A percentile compares a stretch with the other conserved stretches of the same genome.
These are phyloP conservation scores for Lindbergichthys nudifrons DNA, from an alignment of 2,797 vertebrate genomes.

Conservation along the genomic window DNA sequence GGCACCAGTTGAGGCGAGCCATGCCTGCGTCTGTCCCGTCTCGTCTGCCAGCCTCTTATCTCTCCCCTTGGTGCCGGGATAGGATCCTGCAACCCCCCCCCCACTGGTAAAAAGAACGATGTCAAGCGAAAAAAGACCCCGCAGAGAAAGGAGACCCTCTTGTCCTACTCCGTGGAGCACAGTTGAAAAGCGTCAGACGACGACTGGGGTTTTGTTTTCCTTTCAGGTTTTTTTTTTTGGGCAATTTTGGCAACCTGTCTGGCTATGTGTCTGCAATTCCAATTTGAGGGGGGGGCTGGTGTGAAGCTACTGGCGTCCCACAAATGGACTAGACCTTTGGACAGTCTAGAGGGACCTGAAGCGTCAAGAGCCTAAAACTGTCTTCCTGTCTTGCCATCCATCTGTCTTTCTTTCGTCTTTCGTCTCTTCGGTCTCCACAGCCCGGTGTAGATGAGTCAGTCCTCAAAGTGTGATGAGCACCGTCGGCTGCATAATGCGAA, in stretches of 20 bases:
- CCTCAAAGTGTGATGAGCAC: constrained; percentile 78
- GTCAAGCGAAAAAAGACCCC: constrained; percentile 46
- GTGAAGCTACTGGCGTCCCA: constrained; percentile 63
- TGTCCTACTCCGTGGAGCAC: constrained; percentile 49
- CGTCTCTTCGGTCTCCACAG: constrained; percentile 50
- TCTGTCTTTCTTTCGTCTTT: constrained; percentile 33
- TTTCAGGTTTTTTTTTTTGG: constrained; percentile 24
- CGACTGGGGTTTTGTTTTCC: constrained; percentile 39
- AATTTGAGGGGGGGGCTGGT: constrained; percentile 51
- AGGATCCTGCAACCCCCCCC: constrained; percentile 63
- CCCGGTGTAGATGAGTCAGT: constrained; percentile 73
- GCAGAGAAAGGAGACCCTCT: constrained; percentile 51
- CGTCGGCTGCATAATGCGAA: constrained; percentile 75
- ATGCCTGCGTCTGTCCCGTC: constrained; percentile 82
- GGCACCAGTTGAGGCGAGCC: constrained; percentile 93
- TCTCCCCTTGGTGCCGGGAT: constrained; percentile 48
- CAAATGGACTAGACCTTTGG: constrained; percentile 61
- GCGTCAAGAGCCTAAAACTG: constrained; percentile 63
- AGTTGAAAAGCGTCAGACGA: constrained; percentile 41
- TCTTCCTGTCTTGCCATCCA: constrained; percentile 60
- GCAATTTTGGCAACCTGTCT: constrained; percentile 61
- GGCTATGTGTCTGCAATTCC: constrained; percentile 72
- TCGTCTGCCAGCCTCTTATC: constrained; percentile 78
- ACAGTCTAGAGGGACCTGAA: constrained; percentile 58
- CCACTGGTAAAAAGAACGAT: constrained; percentile 45